A percentile compares a stretch with the other conserved stretches of the same genome.
Evolutionary conservation across 2,113 vertebrate genomes (phyloP).

Genomic region (Tragelaphus scriptus): DNA sequence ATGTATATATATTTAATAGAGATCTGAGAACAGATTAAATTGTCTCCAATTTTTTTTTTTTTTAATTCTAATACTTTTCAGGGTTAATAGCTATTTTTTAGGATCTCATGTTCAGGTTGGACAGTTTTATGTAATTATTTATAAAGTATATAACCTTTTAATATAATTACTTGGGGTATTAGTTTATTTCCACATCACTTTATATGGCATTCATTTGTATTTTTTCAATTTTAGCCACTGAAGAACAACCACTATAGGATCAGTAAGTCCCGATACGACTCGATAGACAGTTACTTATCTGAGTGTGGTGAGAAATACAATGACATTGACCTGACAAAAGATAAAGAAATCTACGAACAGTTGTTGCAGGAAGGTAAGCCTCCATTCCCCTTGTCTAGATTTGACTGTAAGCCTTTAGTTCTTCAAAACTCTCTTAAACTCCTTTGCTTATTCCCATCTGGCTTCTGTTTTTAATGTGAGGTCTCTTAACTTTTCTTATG

Average conservation of each 20-base stretch:
- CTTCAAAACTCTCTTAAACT: constrained; percentile 40
- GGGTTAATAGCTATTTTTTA: neutral
- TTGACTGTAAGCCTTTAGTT: constrained; percentile 56
- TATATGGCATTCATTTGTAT: neutral
- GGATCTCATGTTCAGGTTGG: neutral
- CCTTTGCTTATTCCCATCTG: constrained; percentile 51
- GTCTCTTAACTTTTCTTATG: constrained; percentile 53
- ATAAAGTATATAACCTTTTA: neutral
- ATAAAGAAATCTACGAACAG: constrained; percentile 92
- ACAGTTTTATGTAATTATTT: neutral
- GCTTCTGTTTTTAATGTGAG: constrained; percentile 60
- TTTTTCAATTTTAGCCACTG: constrained; percentile 87
- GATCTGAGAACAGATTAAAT: neutral
- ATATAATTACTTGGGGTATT: neutral
- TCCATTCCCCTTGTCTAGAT: constrained; percentile 44
- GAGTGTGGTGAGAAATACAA: constrained; percentile 97
- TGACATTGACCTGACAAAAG: constrained; percentile 95
- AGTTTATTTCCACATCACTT: neutral
- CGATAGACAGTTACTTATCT: constrained; percentile 98
- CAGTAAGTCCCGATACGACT: constrained; percentile 98
- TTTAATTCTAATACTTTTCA: neutral
- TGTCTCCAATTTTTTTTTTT: neutral
- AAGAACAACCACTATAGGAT: constrained; percentile 95
- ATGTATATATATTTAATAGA: neutral
- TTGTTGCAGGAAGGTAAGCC: constrained; percentile 91